Evolutionary conservation across 2,113 vertebrate genomes (phyloP).

Genomic region (Balaenoptera acutorostrata): DNA sequence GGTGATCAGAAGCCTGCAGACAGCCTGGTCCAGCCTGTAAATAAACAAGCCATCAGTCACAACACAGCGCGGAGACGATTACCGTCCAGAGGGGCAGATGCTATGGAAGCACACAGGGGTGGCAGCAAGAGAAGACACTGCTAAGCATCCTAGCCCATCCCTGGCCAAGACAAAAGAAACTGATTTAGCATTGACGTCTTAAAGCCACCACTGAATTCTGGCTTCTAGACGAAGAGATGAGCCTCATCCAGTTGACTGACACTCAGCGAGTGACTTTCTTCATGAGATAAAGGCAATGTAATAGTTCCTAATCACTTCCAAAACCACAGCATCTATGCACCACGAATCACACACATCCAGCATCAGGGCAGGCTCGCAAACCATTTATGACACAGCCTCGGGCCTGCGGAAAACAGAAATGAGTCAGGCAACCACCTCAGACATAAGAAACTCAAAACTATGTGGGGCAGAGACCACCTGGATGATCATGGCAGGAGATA

Average conservation of each 20-base stretch:
- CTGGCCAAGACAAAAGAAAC: not conserved
- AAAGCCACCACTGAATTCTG: not conserved
- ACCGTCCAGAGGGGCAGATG: not conserved
- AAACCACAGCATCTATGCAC: not conserved
- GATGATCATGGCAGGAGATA: accelerated
- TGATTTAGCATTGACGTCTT: not conserved
- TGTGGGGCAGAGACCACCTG: not conserved
- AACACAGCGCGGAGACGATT: accelerated
- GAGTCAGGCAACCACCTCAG: not conserved
- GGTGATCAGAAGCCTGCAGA: not conserved
- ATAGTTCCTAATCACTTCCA: not conserved
- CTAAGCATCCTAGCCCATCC: not conserved
- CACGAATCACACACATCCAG: not conserved
- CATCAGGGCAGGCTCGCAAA: accelerated
- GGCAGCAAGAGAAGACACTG: not conserved
- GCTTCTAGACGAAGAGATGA: not conserved
- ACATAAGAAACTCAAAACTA: no score
- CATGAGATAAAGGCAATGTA: not conserved
- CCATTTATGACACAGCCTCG: not conserved
- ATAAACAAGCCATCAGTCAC: not conserved
- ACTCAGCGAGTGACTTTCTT: not conserved
- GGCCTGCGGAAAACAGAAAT: not conserved
- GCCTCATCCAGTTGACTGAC: not conserved
- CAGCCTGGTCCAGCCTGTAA: not conserved
- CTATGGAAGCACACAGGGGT: not conserved